Percentiles rank a stretch among this genome's conserved stretches.
Conservation (phyloP, 2,797 vertebrate species). For the Eutrigla gurnardus region DNA sequence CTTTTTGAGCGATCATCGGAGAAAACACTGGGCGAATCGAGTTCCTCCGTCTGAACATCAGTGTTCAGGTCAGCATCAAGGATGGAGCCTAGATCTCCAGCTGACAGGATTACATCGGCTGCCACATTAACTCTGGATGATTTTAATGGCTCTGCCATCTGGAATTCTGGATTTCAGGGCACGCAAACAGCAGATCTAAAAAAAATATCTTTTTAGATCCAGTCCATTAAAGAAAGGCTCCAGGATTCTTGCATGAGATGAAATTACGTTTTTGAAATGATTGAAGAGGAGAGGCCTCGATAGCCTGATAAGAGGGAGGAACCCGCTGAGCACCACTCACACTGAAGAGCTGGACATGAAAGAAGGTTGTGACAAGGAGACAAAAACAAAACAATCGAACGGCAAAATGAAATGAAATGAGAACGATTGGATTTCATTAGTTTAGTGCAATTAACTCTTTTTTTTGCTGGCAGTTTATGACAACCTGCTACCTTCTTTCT, state of each 20-base stretch:
- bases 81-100: background rate
- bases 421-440: background rate
- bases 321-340: slow-evolving; percentile 1
- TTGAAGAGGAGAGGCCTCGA: slow-evolving; percentile 1
- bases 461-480: too few relatives aligned
- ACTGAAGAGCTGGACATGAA: background rate
- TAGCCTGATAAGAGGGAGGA: background rate
- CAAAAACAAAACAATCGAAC: background rate
- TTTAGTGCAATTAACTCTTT: too few relatives aligned
- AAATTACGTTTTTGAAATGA: slow-evolving; percentile 5
- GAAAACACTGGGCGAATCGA: background rate
- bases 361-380: slow-evolving; percentile 14
- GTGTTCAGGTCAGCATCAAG: slow-evolving; percentile 24
- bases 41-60: slow-evolving; percentile 17
- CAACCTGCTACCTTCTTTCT: too few relatives aligned
- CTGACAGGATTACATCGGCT: slow-evolving; percentile 1
- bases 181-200: background rate
- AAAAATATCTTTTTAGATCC: background rate
- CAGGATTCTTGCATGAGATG: background rate
- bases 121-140: slow-evolving; percentile 1
- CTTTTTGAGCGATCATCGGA: background rate
- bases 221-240: slow-evolving; percentile 15
- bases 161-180: background rate
- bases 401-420: background rate
- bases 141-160: background rate